Base-by-base conservation (phyloP, 2,888 invertebrate species). In the Platerodrilus igneus region DNA sequence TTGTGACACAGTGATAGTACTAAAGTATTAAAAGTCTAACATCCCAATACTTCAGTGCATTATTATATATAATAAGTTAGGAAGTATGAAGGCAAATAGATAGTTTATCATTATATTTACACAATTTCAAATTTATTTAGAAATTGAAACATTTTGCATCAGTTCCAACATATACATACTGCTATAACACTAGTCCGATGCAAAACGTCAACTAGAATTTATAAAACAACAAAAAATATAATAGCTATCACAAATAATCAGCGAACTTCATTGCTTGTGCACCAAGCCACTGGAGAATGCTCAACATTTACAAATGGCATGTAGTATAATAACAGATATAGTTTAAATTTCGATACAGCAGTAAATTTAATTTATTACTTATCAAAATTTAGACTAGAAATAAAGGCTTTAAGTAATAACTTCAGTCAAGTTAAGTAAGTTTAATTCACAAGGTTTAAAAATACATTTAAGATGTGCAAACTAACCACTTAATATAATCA, bases 51-150 rank as follows among this genome's bases (percentile, higher is more conserved):
- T 67, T 68, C 67, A 68, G 68, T 68, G 68, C 68, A 67, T 64
- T 66, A 66, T 65, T 63, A 66, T 67, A 60, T 62, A 58, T 57
- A 57, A 56, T 65, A 64, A 63, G 62, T 66, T 67, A 68, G 67
- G 67, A 67, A 68, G 67, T 68, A 67, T 67, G 67, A 68, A 68
- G 68, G 68, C 68, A 68, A 67, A 68, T 67, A 68, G 66, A 67
- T 67, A 66, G 66, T 65, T 65, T 56, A 51, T 48, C 47, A 50
- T 62, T 55, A 52, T 66, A 59, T 66, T 63, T 64, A 63, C 63
- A 64, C 60, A 63, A 57, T 57, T 59, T 61, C 56, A 60, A 56
- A 57, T 59, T 48, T 58, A 45, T 51, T 55, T 57, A 50, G 58
- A 55, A 48, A 28, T 45, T 50, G 58, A 56, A 56, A 38, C 45